Evolutionary conservation across 2,113 vertebrate genomes (phyloP).

Genomic region (Marcusenius ussheri): DNA sequence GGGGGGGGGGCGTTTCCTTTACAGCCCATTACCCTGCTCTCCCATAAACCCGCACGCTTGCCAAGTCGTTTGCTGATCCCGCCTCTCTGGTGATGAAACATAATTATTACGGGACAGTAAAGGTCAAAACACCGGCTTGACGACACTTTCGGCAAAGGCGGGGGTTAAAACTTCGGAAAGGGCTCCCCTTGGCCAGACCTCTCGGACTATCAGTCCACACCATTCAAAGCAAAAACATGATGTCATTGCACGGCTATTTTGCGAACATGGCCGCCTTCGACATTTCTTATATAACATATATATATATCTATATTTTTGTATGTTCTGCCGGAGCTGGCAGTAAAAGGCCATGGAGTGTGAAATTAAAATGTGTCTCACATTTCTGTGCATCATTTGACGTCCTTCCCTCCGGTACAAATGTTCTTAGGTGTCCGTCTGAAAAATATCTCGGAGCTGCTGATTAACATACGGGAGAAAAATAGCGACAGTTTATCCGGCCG

Average conservation of each 20-base stretch:
- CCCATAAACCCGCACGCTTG: conserved; percentile 26
- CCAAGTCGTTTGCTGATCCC: conserved; percentile 8
- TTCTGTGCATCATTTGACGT: conserved; percentile 74
- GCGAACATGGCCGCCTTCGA: conserved; percentile 56
- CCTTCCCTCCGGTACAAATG: conserved; percentile 58
- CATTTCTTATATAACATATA: conserved; percentile 13
- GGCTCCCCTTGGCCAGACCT: not conserved
- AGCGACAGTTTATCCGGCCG: conserved; percentile 49
- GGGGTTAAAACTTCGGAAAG: not conserved
- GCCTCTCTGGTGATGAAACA: conserved; percentile 11
- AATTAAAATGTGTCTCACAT: conserved; percentile 83
- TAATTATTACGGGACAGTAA: conserved; percentile 31
- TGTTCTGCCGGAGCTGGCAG: conserved; percentile 61
- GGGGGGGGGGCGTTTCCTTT: conserved; percentile 23
- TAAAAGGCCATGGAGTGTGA: conserved; percentile 81
- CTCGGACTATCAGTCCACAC: not conserved
- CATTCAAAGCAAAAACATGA: conserved; percentile 1
- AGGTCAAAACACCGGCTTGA: conserved; percentile 25
- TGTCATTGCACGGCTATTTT: conserved; percentile 47
- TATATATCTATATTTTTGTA: conserved; percentile 39
- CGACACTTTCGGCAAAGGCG: not conserved
- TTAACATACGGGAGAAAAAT: conserved; percentile 54
- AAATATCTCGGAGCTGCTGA: conserved; percentile 42
- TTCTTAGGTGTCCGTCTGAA: conserved; percentile 46
- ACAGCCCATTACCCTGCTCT: conserved; percentile 29